Evolutionary conservation across 2,888 invertebrate species (phyloP), one percentile per base, ranked within the genome.

Genomic region (Cosmopolites sordidus): DNA sequence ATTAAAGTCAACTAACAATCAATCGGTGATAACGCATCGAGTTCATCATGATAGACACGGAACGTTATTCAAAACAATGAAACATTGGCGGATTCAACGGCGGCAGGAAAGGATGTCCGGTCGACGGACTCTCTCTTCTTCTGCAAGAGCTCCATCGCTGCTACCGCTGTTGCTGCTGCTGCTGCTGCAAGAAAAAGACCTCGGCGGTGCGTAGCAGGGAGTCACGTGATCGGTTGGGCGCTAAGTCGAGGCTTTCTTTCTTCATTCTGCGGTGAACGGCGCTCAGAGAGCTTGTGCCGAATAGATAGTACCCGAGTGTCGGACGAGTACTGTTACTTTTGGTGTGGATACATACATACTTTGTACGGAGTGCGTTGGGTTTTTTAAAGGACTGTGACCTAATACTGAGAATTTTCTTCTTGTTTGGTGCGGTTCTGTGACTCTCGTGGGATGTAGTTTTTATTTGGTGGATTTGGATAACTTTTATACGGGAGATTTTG

Each of bases 71-170:
- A 58, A 60, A 51, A 55, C 50, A 57, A 57, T 55, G 57, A 38
- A 54, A 56, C 56, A 54, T 53, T 40, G 38, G 41, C 48, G 46
- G 43, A 48, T 51, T 47, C 33, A 37, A 58, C 59, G 38, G 50
- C 48, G 48, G 54, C 48, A 51, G 59, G 51, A 64, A 56, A 68
- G 68, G 68, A 68, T 66, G 66, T 67, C 66, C 68, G 68, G 67
- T 67, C 64, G 66, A 63, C 66, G 65, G 63, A 65, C 66, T 66
- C 68, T 64, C 64, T 64, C 61, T 62, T 62, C 12, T 33, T 33
- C 60, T 59, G 58, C 62, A 60, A 60, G 62, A 61, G 61, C 43
- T 33, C 33, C 33, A 11, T 11, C 12, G 33, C 33, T 33, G n/a
- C n/a, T 4, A 33, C 4, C 4, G 12, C 8, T 33, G 5, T n/a